A percentile compares a stretch with the other conserved stretches of the same genome.
Conservation (phyloP, 2,888 invertebrate species). For the Sclerodermus sp. region DNA sequence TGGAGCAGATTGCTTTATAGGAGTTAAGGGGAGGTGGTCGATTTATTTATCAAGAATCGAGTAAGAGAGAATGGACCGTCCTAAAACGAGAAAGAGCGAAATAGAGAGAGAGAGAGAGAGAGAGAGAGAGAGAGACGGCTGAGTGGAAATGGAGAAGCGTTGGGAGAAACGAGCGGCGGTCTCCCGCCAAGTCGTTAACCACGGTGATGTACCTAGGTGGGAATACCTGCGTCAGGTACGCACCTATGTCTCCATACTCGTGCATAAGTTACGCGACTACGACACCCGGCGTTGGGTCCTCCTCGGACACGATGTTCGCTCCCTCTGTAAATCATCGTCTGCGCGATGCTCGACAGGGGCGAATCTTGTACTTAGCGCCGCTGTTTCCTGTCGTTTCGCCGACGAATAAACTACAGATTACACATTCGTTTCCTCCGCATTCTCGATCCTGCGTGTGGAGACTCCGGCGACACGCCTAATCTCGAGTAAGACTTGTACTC, state of each 20-base stretch:
- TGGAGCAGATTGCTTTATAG: no score
- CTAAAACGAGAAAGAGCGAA: no score
- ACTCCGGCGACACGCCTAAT: background rate
- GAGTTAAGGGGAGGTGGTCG: no score
- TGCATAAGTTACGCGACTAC: slow-evolving; percentile 21
- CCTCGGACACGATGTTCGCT: slow-evolving; percentile 11
- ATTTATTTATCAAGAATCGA: no score
- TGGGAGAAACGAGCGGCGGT: no score
- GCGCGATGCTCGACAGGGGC: background rate
- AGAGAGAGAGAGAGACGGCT: no score
- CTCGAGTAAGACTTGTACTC: background rate
- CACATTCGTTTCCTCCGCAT: background rate
- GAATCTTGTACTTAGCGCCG: slow-evolving; percentile 2
- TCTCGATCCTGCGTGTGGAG: no score
- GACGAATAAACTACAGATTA: background rate
- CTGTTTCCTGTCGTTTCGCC: slow-evolving; percentile 8
- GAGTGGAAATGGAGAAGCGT: no score
- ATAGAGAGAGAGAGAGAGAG: no score
- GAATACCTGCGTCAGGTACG: slow-evolving; percentile 17
- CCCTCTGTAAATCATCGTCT: slow-evolving; percentile 20
- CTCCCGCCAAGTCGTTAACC: no score
- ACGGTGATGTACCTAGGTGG: slow-evolving; percentile 1
- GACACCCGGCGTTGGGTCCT: slow-evolving; percentile 22
- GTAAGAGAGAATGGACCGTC: no score
- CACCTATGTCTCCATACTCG: slow-evolving; percentile 16